Base-by-base conservation (phyloP, 2,113 vertebrate genomes). In the Alexandromys fortis region DNA sequence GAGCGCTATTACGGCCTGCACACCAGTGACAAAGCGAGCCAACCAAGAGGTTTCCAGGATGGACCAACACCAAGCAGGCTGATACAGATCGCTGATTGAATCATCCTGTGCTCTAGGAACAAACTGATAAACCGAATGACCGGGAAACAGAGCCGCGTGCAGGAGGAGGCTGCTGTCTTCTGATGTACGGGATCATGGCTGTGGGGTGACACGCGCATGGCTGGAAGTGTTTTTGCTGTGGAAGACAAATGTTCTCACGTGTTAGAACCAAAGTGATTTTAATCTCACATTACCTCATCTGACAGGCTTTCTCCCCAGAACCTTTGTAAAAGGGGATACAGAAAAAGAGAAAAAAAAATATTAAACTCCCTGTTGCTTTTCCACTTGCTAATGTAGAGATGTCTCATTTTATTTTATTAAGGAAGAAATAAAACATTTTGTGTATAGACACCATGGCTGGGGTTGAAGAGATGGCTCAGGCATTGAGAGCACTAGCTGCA, bases 221-320 rank as follows among this genome's bases (percentile, higher is more conserved):
- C 49, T 92, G 28, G 55, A 30, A 38, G 68, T 89, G 78, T 89
- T 85, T 86, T 82, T 68, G 55, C 65, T 55, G n/a, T 65, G 58
- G 83, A 94, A 89, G 73, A 49, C 47, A n/a, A 89, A 45, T 70
- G 35, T 87, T 91, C 79, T 95, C 63, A 55, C 0, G 1, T 76
- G 35, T 85, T 76, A 22, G 95, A 89, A 87, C 70, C 87, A 86
- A 79, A 90, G 73, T 52, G 45, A 75, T 52, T 91, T 83, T 63
- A 30, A 68, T 92, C 78, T 77, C 65, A 28, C 45, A 7, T 67
- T 38, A 24, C 61, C 14, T 63, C 47, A 58, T 86, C 86, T 77
- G 70, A 35, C 17, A 33, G 19, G 33, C 58, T 83, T 47, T 61
- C 86, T 55, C 85, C 17, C 38, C 24, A 83, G 22, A 81, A 81